Percentiles rank a stretch among this genome's conserved stretches.
These are phyloP conservation scores for Philhelius pedissequus DNA, from an alignment of 2,888 invertebrate genomes.

Conservation along the genomic window DNA sequence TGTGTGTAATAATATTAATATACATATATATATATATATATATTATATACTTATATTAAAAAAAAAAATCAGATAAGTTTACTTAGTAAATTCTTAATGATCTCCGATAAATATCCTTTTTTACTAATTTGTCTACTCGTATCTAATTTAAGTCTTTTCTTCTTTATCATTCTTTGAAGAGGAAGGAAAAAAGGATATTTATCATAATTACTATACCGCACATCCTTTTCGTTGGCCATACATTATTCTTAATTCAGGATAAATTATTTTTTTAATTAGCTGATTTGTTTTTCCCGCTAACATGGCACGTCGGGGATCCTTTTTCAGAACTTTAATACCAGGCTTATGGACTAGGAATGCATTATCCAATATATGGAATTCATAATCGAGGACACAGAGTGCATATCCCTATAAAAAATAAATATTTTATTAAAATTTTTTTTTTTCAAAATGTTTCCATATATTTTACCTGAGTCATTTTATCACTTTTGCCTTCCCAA, in stretches of 20 bases:
- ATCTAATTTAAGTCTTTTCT: slow-evolving; percentile 69
- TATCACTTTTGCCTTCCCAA: slow-evolving; percentile 97
- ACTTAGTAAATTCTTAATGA: slow-evolving; percentile 63
- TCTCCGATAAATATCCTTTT: slow-evolving; percentile 69
- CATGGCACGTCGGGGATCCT: slow-evolving; percentile 87
- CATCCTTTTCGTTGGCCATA: slow-evolving; percentile 90
- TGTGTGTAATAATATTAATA: background rate
- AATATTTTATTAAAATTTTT: background rate
- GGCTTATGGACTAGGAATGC: slow-evolving; percentile 96
- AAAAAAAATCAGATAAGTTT: slow-evolving; percentile 52
- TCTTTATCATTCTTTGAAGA: slow-evolving; percentile 62
- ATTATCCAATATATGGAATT: slow-evolving; percentile 95
- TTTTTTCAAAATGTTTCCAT: slow-evolving; percentile 68
- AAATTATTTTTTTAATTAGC: slow-evolving; percentile 88
- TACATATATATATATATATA: background rate
- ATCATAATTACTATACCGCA: slow-evolving; percentile 83
- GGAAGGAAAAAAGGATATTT: slow-evolving; percentile 67
- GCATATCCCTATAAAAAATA: slow-evolving; percentile 86
- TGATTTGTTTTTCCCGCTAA: slow-evolving; percentile 88
- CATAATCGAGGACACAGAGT: slow-evolving; percentile 93
- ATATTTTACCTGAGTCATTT: slow-evolving; percentile 95
- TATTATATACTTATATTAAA: background rate
- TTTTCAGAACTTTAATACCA: slow-evolving; percentile 91
- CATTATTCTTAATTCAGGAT: slow-evolving; percentile 90
- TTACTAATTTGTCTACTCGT: slow-evolving; percentile 58